Evolutionary conservation across 2,797 vertebrate species (phyloP).

Genomic region (Premnoplex brunnescens): DNA sequence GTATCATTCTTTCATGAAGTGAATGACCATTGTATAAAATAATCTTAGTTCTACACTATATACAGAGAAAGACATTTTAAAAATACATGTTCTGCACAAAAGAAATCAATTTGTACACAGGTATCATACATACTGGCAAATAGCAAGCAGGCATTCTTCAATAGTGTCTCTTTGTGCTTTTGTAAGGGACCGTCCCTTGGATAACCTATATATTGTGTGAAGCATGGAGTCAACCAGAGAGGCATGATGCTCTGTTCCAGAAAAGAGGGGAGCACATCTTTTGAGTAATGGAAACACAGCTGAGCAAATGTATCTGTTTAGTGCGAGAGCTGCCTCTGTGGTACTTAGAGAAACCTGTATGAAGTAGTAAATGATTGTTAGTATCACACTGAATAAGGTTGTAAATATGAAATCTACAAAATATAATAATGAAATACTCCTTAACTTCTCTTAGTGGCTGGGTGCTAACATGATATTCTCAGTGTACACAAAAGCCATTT

Average conservation of each 20-base stretch:
- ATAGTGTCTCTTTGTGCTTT: constrained; percentile 98
- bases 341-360: constrained; percentile 90
- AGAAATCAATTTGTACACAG: not conserved
- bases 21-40: too few relatives aligned
- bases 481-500: not conserved
- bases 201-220: constrained; percentile 95
- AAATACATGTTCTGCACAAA: not conserved
- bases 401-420: not conserved
- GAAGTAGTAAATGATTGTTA: constrained; percentile 10
- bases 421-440: not conserved
- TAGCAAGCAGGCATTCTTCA: constrained; percentile 93
- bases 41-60: not conserved
- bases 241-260: constrained; percentile 91
- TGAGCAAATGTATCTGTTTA: constrained; percentile 94
- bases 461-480: not conserved
- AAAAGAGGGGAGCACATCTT: constrained; percentile 93
- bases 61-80: not conserved
- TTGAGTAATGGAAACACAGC: constrained; percentile 94
- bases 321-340: constrained; percentile 92
- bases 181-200: constrained; percentile 95
- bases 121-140: constrained; percentile 87
- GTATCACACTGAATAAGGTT: not conserved
- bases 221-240: constrained; percentile 92
- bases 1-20: too few relatives aligned
- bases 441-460: not conserved